Base-by-base conservation (phyloP, 1,140 invertebrate genomes). In the Lasaia peninsularis region DNA sequence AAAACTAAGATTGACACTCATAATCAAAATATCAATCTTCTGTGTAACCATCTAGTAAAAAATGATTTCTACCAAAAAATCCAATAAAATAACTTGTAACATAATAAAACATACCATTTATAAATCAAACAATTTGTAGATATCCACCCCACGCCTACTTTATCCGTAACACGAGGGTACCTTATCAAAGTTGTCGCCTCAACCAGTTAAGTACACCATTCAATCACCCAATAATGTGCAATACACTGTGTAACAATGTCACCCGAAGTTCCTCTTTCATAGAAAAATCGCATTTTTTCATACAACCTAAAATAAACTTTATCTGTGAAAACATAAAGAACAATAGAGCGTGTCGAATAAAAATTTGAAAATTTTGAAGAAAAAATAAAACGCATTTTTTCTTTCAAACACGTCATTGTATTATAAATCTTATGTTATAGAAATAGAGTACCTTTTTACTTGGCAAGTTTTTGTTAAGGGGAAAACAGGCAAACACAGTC, bases 201-300 rank as follows among this genome's bases (percentile, higher is more conserved):
- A 76, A 69, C 69, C 72, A 74, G 73, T 77, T 80, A 81, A 83
- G 80, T 84, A 71, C 72, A 69, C 71, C 78, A 80, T 85, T 87
- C 77, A 87, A 87, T 87, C 81, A 87, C 81, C 73, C 77, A 85
- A 85, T 87, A 87, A 85, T 83, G 80, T 78, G 81, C 81, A 85
- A 79, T 85, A 85, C 80, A 87, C 70, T 83, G 83, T 82, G 75
- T 84, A 76, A 87, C 81, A 87, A 85, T 84, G 81, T 87, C 76
- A 78, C 80, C 78, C 60, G 60, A 75, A 69, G 61, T 73, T 76
- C 71, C 67, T 58, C 64, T 71, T 69, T 55, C 49, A 52, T 56
- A 59, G 58, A 60, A 76, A 73, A 78, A 70, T 60, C 52, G 18
- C 40, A 35, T 24, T 52, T 14, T 33, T 51, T 9, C 4, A 0